Evolutionary conservation across 2,113 vertebrate species (phyloP).

Genomic region (Malurus alboscapulatus): DNA sequence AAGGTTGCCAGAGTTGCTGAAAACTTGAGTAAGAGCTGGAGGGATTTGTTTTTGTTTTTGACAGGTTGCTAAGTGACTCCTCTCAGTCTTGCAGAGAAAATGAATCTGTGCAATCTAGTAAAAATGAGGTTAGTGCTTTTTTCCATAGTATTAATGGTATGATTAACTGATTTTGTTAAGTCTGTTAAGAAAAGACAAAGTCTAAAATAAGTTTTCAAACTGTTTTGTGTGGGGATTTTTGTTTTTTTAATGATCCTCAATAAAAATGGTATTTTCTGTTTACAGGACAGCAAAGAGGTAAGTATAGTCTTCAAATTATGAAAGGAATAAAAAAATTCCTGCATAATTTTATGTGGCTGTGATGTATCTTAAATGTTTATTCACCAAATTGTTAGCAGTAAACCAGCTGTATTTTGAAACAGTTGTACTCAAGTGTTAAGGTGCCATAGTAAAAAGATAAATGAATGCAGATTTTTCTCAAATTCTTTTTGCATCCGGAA

Average conservation of each 20-base stretch:
- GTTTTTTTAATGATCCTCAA: background rate
- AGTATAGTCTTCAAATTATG: slow-evolving; percentile 35
- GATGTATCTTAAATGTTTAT: background rate
- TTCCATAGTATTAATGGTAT: background rate
- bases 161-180: background rate
- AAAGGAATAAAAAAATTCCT: slow-evolving; percentile 18
- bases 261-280: slow-evolving; percentile 43
- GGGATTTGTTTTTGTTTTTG: slow-evolving; percentile 60
- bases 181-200: background rate
- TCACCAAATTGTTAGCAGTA: background rate
- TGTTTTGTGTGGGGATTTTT: background rate
- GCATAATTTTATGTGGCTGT: background rate
- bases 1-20: slow-evolving; percentile 35
- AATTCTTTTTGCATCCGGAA: background rate
- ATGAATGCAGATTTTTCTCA: background rate
- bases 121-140: slow-evolving; percentile 84
- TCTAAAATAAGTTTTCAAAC: background rate
- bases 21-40: slow-evolving; percentile 53
- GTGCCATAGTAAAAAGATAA: background rate
- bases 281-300: slow-evolving; percentile 73
- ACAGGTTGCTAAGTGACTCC: slow-evolving; percentile 87
- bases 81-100: slow-evolving; percentile 83
- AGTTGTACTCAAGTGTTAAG: background rate
- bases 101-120: slow-evolving; percentile 80
- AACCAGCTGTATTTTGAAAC: background rate